Base-by-base conservation (phyloP, 2,888 invertebrate genomes). In the Autographa gamma region DNA sequence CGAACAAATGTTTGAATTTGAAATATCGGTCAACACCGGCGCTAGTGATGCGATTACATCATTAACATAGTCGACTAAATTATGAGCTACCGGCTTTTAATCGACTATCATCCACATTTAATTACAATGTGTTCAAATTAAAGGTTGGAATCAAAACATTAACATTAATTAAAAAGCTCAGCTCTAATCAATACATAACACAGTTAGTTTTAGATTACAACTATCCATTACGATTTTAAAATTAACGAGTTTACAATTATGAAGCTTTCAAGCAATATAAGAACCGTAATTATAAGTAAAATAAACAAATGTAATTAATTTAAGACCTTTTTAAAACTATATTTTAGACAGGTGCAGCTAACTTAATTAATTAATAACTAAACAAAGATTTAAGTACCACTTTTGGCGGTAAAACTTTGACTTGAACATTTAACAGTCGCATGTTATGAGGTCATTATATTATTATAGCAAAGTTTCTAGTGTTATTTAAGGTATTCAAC, bases 51-150 rank as follows among this genome's bases (percentile, higher is more conserved):
- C 54, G 56, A 54, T 43, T 67, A 13, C 62, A 67, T 9, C 31
- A 69, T 79, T 71, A 34, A 63, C 54, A 25, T 34, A 61, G 61
- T 31, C 41, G 43, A 34, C 59, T 31, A 32, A 56, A 56, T 25
- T 18, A 18, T 19, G 13, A 68, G 54, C 54, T 56, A 56, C 54
- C 54, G 54, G 11, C 13, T 19, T 56, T 56, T 73, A 68, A 73
- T 80, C 77, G 73, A 70, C 60, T 76, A 73, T 58, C 34, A 72
- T 43, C n/a, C n/a, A 18, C 34, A 66, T 69, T 81, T 68, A 63
- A 68, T 43, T 69, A 72, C 38, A 78, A 78, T 54, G 60, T 70
- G 58, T 9, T 34, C 19, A 63, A 66, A 81, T 74, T 62, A 78
- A 13, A 18, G 60, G 19, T 60, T 60, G 60, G 61, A 48, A 48